Conservation (phyloP, 2,113 vertebrate species). For the Heterocephalus glaber region DNA sequence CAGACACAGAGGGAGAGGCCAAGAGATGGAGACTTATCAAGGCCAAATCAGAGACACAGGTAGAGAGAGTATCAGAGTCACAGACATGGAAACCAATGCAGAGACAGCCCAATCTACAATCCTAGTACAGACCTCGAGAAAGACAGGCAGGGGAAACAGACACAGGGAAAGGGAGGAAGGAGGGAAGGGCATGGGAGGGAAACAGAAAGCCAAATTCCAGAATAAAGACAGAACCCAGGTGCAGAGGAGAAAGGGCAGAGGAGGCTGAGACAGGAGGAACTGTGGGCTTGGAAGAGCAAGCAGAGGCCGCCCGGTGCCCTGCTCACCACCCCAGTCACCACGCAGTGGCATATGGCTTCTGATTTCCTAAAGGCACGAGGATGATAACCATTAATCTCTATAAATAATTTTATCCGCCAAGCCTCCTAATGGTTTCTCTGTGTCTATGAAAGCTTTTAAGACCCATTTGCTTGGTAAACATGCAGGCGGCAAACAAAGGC, state of each 20-base stretch:
- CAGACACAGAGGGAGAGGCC: neutral
- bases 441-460: constrained; percentile 76
- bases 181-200: neutral
- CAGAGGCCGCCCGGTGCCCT: neutral
- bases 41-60: neutral
- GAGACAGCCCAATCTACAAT: neutral
- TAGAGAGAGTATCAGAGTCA: neutral
- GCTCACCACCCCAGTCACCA: neutral
- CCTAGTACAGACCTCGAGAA: neutral
- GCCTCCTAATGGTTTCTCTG: constrained; percentile 73
- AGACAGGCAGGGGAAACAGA: neutral
- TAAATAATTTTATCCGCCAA: constrained; percentile 82
- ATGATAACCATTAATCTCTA: constrained; percentile 82
- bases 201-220: neutral
- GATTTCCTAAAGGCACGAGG: constrained; percentile 77
- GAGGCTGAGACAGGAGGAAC: neutral
- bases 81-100: neutral
- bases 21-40: neutral
- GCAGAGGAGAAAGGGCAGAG: neutral
- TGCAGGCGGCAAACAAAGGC: constrained; percentile 54
- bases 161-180: fast-evolving
- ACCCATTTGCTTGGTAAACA: constrained; percentile 76
- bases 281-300: neutral
- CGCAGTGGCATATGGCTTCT: constrained; percentile 65
- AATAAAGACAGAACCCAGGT: neutral